Percentiles rank a stretch among this genome's conserved stretches.
phyloP scores from a whole-genome alignment of 2,113 vertebrate genomes.

The Trichomycterus rosablanca region DNA sequence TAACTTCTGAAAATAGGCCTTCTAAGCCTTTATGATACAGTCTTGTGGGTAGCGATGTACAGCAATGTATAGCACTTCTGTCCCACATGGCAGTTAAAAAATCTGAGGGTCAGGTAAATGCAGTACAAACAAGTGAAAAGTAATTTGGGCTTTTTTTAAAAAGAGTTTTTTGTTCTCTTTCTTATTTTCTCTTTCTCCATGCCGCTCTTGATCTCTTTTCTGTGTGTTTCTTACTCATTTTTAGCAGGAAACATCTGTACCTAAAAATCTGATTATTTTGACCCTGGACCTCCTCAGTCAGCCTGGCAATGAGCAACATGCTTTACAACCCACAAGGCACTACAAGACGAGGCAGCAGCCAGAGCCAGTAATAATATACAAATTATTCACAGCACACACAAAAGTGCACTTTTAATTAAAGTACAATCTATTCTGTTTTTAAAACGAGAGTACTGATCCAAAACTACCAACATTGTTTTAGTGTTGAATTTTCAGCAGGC shows the following conservation, averaged over 20 bases:
- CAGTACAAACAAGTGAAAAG: no score
- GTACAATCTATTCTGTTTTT: not conserved
- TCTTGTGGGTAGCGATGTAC: no score
- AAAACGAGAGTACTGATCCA: not conserved
- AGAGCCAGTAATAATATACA: constrained; percentile 25
- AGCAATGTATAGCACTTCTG: no score
- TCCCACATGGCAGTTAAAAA: no score
- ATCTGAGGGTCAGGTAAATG: no score
- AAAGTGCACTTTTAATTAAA: constrained; percentile 11
- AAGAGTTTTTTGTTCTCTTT: no score
- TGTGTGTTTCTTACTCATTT: no score
- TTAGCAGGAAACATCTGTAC: constrained; percentile 51
- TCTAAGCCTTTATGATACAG: no score
- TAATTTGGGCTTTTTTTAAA: no score
- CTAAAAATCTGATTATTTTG: constrained; percentile 46
- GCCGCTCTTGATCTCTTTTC: not conserved
- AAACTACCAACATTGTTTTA: not conserved
- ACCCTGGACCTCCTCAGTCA: constrained; percentile 43
- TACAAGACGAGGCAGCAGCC: constrained; percentile 4
- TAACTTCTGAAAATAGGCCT: no score
- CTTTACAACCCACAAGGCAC: constrained; percentile 32
- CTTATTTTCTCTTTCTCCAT: not conserved
- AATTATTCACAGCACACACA: constrained; percentile 2
- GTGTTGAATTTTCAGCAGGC: not conserved
- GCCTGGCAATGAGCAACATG: constrained; percentile 21